Evolutionary conservation across 2,113 vertebrate genomes (phyloP).

Genomic region (Capreolus pygargus): DNA sequence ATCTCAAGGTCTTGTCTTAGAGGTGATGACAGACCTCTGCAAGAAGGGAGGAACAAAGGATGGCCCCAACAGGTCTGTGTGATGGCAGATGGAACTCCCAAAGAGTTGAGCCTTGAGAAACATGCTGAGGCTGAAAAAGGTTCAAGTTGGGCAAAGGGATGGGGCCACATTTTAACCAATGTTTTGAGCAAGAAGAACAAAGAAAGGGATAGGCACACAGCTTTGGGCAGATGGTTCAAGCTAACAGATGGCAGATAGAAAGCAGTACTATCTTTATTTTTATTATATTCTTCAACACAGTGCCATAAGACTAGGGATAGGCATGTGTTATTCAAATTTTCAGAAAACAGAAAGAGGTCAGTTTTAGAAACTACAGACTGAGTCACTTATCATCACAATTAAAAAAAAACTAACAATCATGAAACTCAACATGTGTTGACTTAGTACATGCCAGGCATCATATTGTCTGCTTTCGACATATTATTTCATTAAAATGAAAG

Average conservation of each 20-base stretch:
- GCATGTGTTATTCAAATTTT: background rate
- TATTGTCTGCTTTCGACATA: background rate
- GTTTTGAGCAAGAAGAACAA: background rate
- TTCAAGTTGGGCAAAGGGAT: background rate
- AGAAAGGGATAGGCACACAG: background rate
- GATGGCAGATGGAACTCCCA: too few species aligned
- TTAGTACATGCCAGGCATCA: background rate
- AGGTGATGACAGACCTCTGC: background rate
- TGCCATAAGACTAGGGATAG: background rate
- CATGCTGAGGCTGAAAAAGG: background rate
- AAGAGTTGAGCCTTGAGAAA: background rate
- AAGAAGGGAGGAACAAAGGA: background rate
- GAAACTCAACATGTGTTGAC: background rate
- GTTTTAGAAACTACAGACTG: background rate
- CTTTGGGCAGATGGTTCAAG: conserved; percentile 26
- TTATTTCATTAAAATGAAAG: background rate
- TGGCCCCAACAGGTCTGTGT: background rate
- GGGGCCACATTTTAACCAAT: background rate
- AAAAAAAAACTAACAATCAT: background rate
- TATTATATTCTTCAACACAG: background rate
- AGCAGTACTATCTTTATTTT: conserved; percentile 13
- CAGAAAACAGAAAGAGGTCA: conserved; percentile 28
- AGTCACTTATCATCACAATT: background rate
- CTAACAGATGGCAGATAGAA: conserved; percentile 28
- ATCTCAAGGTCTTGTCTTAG: background rate